Percentiles rank a stretch among this genome's conserved stretches.
phyloP scores from a whole-genome alignment of 1,140 invertebrate species.

The Sweltsa coloradensis region DNA sequence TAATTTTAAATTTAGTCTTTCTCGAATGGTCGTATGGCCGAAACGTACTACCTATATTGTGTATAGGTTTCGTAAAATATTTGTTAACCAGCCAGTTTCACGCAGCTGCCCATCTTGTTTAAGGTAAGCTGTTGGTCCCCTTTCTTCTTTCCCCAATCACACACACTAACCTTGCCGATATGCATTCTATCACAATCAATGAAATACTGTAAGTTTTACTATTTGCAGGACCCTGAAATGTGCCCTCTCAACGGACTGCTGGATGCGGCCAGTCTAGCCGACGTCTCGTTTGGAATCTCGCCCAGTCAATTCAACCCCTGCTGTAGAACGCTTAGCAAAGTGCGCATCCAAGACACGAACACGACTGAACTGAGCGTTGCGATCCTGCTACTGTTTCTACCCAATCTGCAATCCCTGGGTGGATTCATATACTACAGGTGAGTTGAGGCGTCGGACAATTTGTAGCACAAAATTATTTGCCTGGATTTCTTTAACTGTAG shows the following conservation, averaged over 20 bases:
- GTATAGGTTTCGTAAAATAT: no score
- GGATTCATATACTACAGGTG: conserved; percentile 25
- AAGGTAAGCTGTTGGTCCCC: not conserved
- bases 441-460: no score
- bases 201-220: not conserved
- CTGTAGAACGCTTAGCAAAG: conserved; percentile 20
- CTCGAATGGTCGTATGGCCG: no score
- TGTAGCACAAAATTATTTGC: no score
- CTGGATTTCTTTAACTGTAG: no score
- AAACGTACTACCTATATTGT: no score
- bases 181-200: conserved; percentile 1
- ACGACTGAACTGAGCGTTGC: conserved; percentile 21
- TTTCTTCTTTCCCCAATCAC: not conserved
- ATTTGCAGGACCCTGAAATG: not conserved
- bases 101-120: no score
- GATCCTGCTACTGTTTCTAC: conserved; percentile 20
- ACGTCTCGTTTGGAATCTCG: not conserved
- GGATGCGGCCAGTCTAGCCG: not conserved
- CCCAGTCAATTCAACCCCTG: conserved; percentile 14
- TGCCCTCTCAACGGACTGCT: not conserved
- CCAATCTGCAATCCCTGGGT: conserved; percentile 21
- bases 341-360: conserved; percentile 25
- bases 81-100: no score
- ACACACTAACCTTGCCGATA: not conserved
- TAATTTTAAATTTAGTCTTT: no score